These are phyloP conservation scores for Drosophila anomalata DNA, from an alignment of 2,888 invertebrate genomes.

Conservation along the genomic window DNA sequence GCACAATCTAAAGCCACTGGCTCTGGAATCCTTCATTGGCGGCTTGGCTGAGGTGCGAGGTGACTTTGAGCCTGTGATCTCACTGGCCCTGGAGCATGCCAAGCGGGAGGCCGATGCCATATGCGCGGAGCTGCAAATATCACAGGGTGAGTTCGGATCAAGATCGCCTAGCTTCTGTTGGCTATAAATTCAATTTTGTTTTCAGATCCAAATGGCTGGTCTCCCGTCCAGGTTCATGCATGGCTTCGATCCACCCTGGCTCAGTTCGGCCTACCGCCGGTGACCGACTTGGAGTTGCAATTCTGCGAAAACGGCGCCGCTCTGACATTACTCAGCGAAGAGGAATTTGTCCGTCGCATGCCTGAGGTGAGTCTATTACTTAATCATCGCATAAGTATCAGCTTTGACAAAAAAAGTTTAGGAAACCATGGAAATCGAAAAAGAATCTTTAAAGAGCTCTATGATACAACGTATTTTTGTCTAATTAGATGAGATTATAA, in stretches of 20 bases:
- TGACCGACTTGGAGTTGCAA: slow-evolving; percentile 89
- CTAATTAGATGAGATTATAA: no score
- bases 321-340: slow-evolving; percentile 91
- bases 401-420: neutral
- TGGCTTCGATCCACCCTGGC: slow-evolving; percentile 95
- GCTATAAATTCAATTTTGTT: neutral
- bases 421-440: neutral
- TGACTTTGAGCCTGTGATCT: slow-evolving; percentile 92
- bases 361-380: slow-evolving; percentile 87
- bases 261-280: slow-evolving; percentile 90
- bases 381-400: slow-evolving; percentile 1
- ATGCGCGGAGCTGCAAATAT: slow-evolving; percentile 93
- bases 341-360: slow-evolving; percentile 92
- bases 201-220: slow-evolving; percentile 95
- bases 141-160: slow-evolving; percentile 88
- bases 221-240: slow-evolving; percentile 91
- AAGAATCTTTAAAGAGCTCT: no score
- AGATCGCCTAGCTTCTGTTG: neutral
- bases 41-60: slow-evolving; percentile 87
- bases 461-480: no score
- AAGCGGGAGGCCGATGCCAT: slow-evolving; percentile 93
- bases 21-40: slow-evolving; percentile 87
- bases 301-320: slow-evolving; percentile 92
- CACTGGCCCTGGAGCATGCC: slow-evolving; percentile 93
- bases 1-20: slow-evolving; percentile 92